Evolutionary conservation across 1,140 invertebrate genomes (phyloP).

Genomic region (Heliconius hermathena): DNA sequence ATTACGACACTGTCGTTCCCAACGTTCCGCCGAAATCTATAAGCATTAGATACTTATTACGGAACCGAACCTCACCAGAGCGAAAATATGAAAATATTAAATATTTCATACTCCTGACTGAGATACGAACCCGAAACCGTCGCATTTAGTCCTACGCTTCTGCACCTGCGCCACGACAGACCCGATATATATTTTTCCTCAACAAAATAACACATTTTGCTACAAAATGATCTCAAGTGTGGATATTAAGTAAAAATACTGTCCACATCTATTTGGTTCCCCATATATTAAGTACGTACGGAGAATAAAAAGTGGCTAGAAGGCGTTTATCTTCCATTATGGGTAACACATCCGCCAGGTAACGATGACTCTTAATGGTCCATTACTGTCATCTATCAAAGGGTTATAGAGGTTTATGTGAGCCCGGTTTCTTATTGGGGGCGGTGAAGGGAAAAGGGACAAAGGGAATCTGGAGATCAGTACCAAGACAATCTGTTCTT

Average conservation of each 20-base stretch:
- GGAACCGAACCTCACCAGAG: neutral
- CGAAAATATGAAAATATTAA: neutral
- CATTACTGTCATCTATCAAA: conserved; percentile 4
- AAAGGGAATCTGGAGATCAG: too few relatives aligned
- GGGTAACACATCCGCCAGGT: conserved; percentile 1
- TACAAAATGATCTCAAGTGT: neutral
- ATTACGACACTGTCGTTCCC: too few relatives aligned
- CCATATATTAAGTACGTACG: neutral
- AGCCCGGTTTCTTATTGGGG: neutral
- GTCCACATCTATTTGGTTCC: neutral
- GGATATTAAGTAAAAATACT: neutral
- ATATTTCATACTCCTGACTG: neutral
- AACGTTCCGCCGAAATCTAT: neutral
- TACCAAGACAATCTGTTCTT: too few relatives aligned
- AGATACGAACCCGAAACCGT: too few relatives aligned
- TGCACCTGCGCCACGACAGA: too few relatives aligned
- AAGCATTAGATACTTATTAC: neutral
- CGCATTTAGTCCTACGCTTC: too few relatives aligned
- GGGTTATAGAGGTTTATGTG: neutral
- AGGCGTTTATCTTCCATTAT: neutral
- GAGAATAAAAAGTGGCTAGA: neutral
- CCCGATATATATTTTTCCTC: neutral
- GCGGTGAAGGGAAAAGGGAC: too few relatives aligned
- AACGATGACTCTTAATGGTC: neutral
- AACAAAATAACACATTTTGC: neutral